Evolutionary conservation across 2,797 vertebrate species (phyloP), one percentile per base, ranked within the genome.

Genomic region (Gobionotothen gibberifrons): DNA sequence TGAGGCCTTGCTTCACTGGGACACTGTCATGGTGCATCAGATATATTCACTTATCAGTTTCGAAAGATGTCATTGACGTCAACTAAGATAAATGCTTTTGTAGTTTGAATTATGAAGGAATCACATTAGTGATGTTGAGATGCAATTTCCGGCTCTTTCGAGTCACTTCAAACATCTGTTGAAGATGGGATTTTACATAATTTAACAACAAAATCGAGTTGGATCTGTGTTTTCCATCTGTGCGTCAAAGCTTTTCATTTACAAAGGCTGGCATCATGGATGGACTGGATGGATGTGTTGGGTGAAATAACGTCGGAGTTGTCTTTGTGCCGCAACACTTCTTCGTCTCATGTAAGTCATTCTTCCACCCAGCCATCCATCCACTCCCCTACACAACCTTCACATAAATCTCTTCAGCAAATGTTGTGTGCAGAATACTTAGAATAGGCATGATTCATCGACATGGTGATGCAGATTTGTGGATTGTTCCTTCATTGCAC

Each of bases 131-230:
- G 81, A 87, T 92, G 85, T 91, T 92, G 88, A 84, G 87, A 92
- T 86, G 78, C 75, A 85, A 82, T 88, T 81, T 89, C 76, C 1
- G 29, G n/a, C 59, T 82, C 71, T 91, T 90, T 90, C 44, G 87
- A 84, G 86, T 84, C 66, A 60, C 84, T 93, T 92, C 89, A 87
- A 90, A 92, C 87, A 87, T 90, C 77, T 87, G 85, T 86, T 86
- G 83, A 83, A 91, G 73, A 82, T 83, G 48, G 63, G 58, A 84
- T 76, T 86, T 83, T 92, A 73, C 90, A 93, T 92, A 88, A 93
- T 92, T 89, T 79, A 94, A 77, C 66, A 79, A 70, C 17, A 22
- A 66, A 83, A 80, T 76, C 76, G 13, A 75, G 39, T 58, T 74
- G 62, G 81, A 87, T 77, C 65, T 65, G 19, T 76, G 26, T 70